Evolutionary conservation across 2,888 invertebrate genomes (phyloP).

Genomic region (Diarsia mendica): DNA sequence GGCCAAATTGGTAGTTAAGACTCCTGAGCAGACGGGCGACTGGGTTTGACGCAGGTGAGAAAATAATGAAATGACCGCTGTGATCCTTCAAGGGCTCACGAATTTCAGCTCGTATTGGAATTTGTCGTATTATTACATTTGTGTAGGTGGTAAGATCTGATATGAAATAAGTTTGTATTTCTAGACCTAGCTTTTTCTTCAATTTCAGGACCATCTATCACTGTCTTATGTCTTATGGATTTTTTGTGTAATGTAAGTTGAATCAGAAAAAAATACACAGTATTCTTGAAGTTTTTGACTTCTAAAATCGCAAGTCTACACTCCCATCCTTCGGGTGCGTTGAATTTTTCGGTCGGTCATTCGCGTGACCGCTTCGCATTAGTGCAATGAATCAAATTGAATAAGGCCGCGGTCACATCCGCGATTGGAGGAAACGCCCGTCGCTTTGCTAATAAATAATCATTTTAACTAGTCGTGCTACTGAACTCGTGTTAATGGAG

Average conservation of each 20-base stretch:
- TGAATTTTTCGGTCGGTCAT: slow-evolving; percentile 78
- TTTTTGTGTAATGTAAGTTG: not conserved
- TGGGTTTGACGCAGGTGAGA: slow-evolving; percentile 53
- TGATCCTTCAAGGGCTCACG: slow-evolving; percentile 41
- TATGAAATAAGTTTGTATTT: slow-evolving; percentile 9
- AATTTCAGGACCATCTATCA: not conserved
- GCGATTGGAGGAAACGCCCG: slow-evolving; percentile 77
- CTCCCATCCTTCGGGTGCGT: slow-evolving; percentile 68
- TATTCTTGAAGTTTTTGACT: not conserved
- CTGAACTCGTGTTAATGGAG: slow-evolving; percentile 65
- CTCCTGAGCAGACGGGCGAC: slow-evolving; percentile 59
- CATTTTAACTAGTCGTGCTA: slow-evolving; percentile 72
- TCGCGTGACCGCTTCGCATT: slow-evolving; percentile 85
- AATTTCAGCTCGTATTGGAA: slow-evolving; percentile 12
- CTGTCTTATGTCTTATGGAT: not conserved
- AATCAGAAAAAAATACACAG: not conserved
- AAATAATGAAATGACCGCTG: slow-evolving; percentile 46
- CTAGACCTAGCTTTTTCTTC: not conserved
- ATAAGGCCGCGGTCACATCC: slow-evolving; percentile 80
- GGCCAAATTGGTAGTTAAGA: slow-evolving; percentile 53
- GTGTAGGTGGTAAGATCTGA: not conserved
- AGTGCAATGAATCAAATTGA: slow-evolving; percentile 86
- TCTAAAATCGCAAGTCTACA: slow-evolving; percentile 58
- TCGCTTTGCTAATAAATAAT: slow-evolving; percentile 83
- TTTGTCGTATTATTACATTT: not conserved